Evolutionary conservation across 2,888 invertebrate species (phyloP), one percentile per base, ranked within the genome.

Genomic region (Cheilosia soror): DNA sequence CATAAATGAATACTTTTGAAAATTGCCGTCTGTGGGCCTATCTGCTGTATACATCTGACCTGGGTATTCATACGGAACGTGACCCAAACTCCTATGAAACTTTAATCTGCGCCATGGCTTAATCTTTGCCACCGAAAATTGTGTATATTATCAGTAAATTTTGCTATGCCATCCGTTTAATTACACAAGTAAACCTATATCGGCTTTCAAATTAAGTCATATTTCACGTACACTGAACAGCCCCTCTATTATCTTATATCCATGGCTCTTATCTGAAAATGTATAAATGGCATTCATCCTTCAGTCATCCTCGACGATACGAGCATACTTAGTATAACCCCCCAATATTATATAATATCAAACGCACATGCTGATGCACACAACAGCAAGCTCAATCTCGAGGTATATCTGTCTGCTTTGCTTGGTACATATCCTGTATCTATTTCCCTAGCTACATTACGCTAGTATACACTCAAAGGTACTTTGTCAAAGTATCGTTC

Each of bases 401-500:
- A 25, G 31, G 11, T 49, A 40, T 51, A 1, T 29, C 53, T 76
- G 29, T 42, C 42, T 60, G 69, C 27, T 9, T 49, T 63, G 42
- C 42, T 42, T 7, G 15, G 47, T n/a, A 7, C 49, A 47, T 55
- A 31, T 73, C 15, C 37, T 42, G 55, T 62, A 20, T 7, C 33
- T 65, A 53, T 53, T 66, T 66, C 40, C 31, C 53, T 71, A 44
- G 13, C 53, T 13, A 29, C 63, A 42, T 71, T 57, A 60, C 65
- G 69, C 69, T 51, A 42, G 58, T 63, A 60, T 65, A 69, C 69
- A 71, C 65, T 66, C 71, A 76, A 47, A 77, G 82, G 58, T 68
- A 82, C 77, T 77, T 77, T 82, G 60, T 77, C 72, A 82, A 82
- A 77, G 82, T 77, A 82, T 82, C 82, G 66, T 66, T 82, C 55